A percentile compares a stretch with the other conserved stretches of the same genome.
phyloP scores from a whole-genome alignment of 92 coral and sea anemone genomes.

The Montipora capitata region DNA sequence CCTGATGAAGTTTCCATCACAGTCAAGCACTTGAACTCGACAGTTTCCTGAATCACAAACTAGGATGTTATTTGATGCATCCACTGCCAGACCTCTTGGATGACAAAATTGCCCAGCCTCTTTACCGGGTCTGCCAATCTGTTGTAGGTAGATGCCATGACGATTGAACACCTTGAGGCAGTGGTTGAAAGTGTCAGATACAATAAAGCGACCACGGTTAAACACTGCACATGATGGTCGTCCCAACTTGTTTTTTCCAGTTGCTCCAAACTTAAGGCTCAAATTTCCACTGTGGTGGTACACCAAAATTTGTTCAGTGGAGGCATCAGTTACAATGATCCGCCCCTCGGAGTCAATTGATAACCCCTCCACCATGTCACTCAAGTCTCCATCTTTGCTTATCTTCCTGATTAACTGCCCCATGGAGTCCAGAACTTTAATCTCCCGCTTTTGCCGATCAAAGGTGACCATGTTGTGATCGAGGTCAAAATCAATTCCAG shows the following conservation, averaged over 20 bases:
- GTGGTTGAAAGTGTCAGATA: constrained; percentile 80
- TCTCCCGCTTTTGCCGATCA: constrained; percentile 52
- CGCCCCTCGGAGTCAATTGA: constrained; percentile 72
- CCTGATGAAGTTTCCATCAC: constrained; percentile 71
- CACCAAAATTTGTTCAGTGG: constrained; percentile 67
- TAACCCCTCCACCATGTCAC: constrained; percentile 78
- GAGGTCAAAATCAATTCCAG: constrained; percentile 57
- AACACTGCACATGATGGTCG: constrained; percentile 78
- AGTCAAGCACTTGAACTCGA: constrained; percentile 75
- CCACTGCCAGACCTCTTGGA: constrained; percentile 76
- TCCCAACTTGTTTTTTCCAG: constrained; percentile 44
- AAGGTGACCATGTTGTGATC: constrained; percentile 63
- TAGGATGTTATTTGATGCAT: constrained; percentile 60
- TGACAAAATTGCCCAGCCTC: constrained; percentile 67
- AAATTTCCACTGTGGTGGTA: constrained; percentile 67
- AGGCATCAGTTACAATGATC: constrained; percentile 70
- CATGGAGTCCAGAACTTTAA: constrained; percentile 53
- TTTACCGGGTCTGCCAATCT: constrained; percentile 76
- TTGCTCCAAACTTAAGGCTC: constrained; percentile 73
- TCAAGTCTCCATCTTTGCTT: constrained; percentile 44
- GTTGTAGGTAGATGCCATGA: constrained; percentile 59
- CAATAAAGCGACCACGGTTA: constrained; percentile 70
- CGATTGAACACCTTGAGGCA: constrained; percentile 77
- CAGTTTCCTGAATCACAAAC: constrained; percentile 82
- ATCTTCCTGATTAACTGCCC: constrained; percentile 58